Conservation (phyloP, 2,888 invertebrate species). For the Sceliomorpha sp. region DNA sequence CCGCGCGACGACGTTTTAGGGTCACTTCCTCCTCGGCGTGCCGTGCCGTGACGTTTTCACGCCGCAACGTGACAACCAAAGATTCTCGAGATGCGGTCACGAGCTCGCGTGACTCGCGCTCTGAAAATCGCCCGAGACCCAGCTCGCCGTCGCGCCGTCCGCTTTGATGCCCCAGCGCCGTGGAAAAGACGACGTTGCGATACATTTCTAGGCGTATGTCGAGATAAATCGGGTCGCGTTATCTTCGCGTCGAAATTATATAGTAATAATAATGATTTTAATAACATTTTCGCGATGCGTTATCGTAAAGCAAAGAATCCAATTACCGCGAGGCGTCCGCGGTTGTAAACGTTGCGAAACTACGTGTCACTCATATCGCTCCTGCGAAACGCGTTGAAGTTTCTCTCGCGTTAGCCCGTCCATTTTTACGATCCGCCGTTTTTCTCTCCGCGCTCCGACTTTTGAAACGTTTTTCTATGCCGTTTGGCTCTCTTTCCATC, state of each 20-base stretch:
- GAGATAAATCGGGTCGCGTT: too few relatives aligned
- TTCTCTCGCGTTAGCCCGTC: neutral
- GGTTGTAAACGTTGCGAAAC: conserved; percentile 6
- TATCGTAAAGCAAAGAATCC: conserved; percentile 11
- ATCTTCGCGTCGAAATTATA: too few relatives aligned
- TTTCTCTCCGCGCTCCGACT: neutral
- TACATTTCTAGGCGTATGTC: too few relatives aligned
- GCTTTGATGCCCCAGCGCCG: neutral
- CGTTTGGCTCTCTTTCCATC: conserved; percentile 1
- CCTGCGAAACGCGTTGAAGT: neutral
- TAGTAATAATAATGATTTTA: neutral
- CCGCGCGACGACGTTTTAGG: conserved; percentile 70
- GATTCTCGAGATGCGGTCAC: conserved; percentile 63
- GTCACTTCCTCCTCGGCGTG: conserved; percentile 76
- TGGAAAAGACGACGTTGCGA: conserved; percentile 1
- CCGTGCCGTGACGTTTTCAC: conserved; percentile 73
- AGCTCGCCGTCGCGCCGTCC: too few relatives aligned
- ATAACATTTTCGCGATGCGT: conserved; percentile 5
- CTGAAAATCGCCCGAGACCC: conserved; percentile 27
- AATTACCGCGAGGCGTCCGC: conserved; percentile 13
- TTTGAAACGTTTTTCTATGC: neutral
- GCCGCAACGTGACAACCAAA: conserved; percentile 71
- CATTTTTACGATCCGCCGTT: neutral
- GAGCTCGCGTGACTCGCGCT: conserved; percentile 30
- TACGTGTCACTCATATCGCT: conserved; percentile 11